These are phyloP conservation scores for Cygnus buccinator DNA, from an alignment of 2,113 vertebrate genomes.

Conservation along the genomic window DNA sequence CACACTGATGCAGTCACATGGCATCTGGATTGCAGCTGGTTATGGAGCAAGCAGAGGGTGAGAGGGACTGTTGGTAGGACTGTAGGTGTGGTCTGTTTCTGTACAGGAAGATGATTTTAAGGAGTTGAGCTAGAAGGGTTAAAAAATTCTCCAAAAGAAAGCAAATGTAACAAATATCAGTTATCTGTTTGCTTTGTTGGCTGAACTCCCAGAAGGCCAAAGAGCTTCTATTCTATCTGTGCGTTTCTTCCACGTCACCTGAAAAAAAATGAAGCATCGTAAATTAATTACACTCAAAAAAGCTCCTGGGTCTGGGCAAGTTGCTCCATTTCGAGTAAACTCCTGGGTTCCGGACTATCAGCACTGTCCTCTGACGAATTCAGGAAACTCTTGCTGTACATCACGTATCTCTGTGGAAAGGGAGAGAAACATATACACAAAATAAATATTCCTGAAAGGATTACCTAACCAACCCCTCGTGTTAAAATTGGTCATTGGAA, in stretches of 20 bases:
- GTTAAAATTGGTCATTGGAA: neutral
- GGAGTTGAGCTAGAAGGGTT: neutral
- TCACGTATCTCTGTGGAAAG: neutral
- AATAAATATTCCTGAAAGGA: neutral
- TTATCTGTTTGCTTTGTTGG: neutral
- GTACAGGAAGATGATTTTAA: neutral
- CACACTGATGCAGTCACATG: neutral
- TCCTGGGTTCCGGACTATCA: neutral
- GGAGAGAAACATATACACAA: neutral
- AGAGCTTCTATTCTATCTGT: neutral
- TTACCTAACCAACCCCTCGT: neutral
- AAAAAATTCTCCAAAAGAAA: neutral
- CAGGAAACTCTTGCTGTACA: neutral
- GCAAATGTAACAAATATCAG: neutral
- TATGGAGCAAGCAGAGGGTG: neutral
- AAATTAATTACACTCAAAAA: neutral
- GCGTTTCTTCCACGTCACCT: neutral
- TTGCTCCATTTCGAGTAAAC: neutral
- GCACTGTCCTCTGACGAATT: neutral
- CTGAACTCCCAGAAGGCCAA: neutral
- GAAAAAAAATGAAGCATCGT: neutral
- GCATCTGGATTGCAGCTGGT: neutral
- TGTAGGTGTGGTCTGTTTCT: neutral
- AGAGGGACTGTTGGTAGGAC: neutral
- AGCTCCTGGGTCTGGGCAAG: neutral